Base-by-base conservation (phyloP, 2,888 invertebrate genomes). In the Callimorpha dominula region DNA sequence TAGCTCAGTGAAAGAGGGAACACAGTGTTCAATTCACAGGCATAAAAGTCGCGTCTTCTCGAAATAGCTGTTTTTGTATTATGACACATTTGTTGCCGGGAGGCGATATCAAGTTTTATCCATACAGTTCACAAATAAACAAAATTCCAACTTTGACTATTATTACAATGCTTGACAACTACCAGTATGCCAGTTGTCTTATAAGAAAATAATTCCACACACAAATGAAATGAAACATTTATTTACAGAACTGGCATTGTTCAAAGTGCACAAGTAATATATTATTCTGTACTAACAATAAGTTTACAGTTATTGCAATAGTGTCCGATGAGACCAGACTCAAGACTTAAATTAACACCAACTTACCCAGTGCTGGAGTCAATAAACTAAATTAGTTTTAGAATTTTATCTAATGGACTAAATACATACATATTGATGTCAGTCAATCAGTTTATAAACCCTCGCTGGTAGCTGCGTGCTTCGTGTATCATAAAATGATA, bases 341-440 rank as follows among this genome's bases (percentile, higher is more conserved):
- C 81, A 86, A 83, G 82, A 79, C 80, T 85, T 83, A 86, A 71
- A 70, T 73, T 66, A 75, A 83, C 84, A 85, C 78, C 79, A 76
- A 80, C 82, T 80, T 77, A 83, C 82, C 72, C 76, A 73, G 85
- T 85, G 85, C 80, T 80, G 77, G 78, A 73, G 63, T 63, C 57
- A 83, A 85, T 72, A 70, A 75, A 81, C 68, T 72, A 82, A 80
- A 76, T 77, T 65, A 70, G 76, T 68, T 71, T 78, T 81, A 77
- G 87, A 88, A 88, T 81, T 89, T 90, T 88, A 91, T 88, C 91
- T 94, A 93, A 89, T 90, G 89, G 90, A 93, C 92, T 93, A 89
- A 60, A 89, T 89, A 91, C 87, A 89, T 86, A 85, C 84, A 88
- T 83, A 90, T 89, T 90, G 91, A 90, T 91, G 92, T 94, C 93